Conservation (phyloP, 2,797 vertebrate genomes). For the Nothura maculosa region DNA sequence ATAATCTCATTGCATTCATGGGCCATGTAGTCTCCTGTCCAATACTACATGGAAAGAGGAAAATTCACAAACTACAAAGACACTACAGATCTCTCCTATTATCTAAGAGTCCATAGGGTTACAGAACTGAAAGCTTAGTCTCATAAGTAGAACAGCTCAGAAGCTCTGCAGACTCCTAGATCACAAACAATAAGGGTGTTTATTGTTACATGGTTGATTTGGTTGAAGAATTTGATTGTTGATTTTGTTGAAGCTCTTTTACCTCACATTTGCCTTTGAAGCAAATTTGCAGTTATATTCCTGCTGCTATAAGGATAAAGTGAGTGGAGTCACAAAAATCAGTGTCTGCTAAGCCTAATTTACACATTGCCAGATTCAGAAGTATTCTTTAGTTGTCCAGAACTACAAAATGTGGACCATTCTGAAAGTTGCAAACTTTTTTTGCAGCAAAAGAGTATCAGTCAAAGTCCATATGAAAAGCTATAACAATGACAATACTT, state of each 20-base stretch:
- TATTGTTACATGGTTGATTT: not conserved
- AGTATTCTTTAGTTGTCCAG: not conserved
- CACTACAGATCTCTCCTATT: not conserved
- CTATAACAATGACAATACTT: not conserved
- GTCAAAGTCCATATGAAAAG: not conserved
- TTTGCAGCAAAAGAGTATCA: not conserved
- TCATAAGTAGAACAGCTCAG: not conserved
- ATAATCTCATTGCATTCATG: constrained; percentile 7
- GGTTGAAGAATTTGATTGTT: not conserved
- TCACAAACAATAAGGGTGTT: not conserved
- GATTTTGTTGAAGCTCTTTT: not conserved
- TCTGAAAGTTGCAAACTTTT: not conserved
- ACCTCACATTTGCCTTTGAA: not conserved
- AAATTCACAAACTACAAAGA: not conserved
- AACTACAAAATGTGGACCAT: not conserved
- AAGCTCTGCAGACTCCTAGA: not conserved
- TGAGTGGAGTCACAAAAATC: not conserved
- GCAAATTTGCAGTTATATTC: not conserved
- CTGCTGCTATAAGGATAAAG: not conserved
- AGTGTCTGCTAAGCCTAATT: not conserved
- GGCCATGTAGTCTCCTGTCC: not conserved
- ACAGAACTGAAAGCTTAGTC: not conserved
- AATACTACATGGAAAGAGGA: not conserved
- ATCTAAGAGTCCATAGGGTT: not conserved
- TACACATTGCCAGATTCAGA: not conserved